Conservation (phyloP, 2,888 invertebrate species). For the Polylopha cassiicola region DNA sequence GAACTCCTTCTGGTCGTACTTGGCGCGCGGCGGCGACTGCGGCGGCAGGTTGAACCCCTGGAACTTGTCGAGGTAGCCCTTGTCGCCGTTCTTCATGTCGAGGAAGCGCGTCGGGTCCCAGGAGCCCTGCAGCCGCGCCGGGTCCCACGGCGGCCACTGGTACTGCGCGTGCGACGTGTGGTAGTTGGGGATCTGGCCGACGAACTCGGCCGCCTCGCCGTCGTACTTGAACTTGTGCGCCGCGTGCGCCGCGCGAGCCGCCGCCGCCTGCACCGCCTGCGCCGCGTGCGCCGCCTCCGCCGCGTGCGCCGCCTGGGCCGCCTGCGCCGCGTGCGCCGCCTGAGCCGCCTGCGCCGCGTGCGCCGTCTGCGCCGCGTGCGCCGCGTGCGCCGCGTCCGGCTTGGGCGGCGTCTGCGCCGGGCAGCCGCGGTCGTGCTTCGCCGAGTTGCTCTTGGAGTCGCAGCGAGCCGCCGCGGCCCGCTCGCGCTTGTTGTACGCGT, state of each 20-base stretch:
- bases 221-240: conserved; percentile 72
- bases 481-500: too few species aligned
- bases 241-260: too few species aligned
- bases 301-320: too few species aligned
- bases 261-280: too few species aligned
- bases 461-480: conserved; percentile 55
- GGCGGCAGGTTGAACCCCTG: conserved; percentile 78
- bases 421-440: conserved; percentile 69
- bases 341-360: too few species aligned
- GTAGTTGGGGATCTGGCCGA: conserved; percentile 82
- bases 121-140: conserved; percentile 62
- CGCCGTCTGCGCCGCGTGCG: too few species aligned
- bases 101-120: conserved; percentile 75
- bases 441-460: conserved; percentile 53
- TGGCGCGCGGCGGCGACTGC: conserved; percentile 78
- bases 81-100: conserved; percentile 70
- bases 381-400: too few species aligned
- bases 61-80: conserved; percentile 78
- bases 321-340: too few species aligned
- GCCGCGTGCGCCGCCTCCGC: too few species aligned
- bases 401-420: conserved; percentile 55
- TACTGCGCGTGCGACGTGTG: conserved; percentile 80
- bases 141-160: conserved; percentile 80
- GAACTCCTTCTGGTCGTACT: conserved; percentile 69
- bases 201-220: conserved; percentile 78